Base-by-base conservation (phyloP, 2,113 vertebrate genomes). In the Poicephalus meyeri region DNA sequence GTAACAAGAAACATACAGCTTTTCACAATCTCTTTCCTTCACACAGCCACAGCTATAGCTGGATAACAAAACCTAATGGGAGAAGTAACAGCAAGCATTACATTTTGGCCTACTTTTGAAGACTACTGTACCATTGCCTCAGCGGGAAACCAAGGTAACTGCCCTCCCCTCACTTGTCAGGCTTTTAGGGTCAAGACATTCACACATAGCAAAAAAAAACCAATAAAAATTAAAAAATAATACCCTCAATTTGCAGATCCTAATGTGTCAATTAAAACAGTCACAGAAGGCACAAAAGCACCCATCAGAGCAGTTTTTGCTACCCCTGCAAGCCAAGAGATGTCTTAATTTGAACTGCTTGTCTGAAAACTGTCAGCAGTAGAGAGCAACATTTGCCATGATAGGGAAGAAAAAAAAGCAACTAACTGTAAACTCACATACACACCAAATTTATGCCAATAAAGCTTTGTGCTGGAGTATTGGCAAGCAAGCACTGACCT, bases 21-120 rank as follows among this genome's bases (percentile, higher is more conserved):
- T 90, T 78, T 68, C 73, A 39, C 47, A 13, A 13, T 39, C 46
- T n/a, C 49, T n/a, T 64, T 33, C 53, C 71, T 86, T 58, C 76
- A 68, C 47, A 20, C 33, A 81, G 56, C 15, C 52, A 72, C 31
- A 31, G 29, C 84, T 72, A 16, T 8, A 80, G 46, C 72, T 2
- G 28, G 84, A 37, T 69, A 61, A 87, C 3, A 15, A 91, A 88
- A 88, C 28, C 80, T 76, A 61, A 72, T 6, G 16, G 68, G 33
- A 78, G 41, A 95, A 96, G 69, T 42, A 85, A 73, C 76, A 81
- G 72, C 9, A 52, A 85, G 52, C 47, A 41, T 71, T 86, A 55
- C 53, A 68, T 52, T 74, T 70, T 81, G 73, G 46, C 63, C 77
- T 89, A 39, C 70, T 93, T 96, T 82, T 79, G 71, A 85, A 41